These are phyloP conservation scores for Arrhopalites spinosus DNA, from an alignment of 2,888 invertebrate species.

Conservation along the genomic window DNA sequence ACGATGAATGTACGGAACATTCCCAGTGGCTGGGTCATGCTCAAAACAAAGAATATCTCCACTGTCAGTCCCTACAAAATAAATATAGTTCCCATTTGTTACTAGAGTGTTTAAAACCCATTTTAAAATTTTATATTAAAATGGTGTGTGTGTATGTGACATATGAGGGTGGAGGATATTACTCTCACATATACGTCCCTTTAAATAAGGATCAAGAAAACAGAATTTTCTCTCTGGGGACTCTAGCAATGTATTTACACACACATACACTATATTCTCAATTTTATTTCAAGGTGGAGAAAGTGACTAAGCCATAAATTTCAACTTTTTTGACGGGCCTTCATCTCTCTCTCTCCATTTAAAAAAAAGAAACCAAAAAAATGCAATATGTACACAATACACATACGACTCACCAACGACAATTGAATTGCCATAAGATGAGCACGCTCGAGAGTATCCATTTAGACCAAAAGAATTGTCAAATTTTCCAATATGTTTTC, in stretches of 20 bases:
- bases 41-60: constrained; percentile 36
- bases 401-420: constrained; percentile 23
- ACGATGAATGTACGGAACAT: constrained; percentile 20
- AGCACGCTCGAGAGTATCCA: constrained; percentile 32
- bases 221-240: too few species aligned
- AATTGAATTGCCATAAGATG: constrained; percentile 30
- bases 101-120: neutral
- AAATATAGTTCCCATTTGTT: neutral
- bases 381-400: neutral
- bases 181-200: too few species aligned
- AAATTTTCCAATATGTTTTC: constrained; percentile 46
- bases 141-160: too few species aligned
- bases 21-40: constrained; percentile 12
- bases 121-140: neutral
- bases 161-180: too few species aligned
- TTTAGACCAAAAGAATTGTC: constrained; percentile 39
- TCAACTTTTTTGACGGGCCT: too few species aligned
- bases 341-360: too few species aligned
- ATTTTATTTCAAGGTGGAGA: too few species aligned
- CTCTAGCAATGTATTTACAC: too few species aligned
- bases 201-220: too few species aligned
- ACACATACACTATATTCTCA: too few species aligned
- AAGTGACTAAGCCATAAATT: too few species aligned
- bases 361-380: too few species aligned
- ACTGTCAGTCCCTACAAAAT: constrained; percentile 32